A percentile compares a stretch with the other conserved stretches of the same genome.
phyloP scores from a whole-genome alignment of 2,797 vertebrate genomes.

The Australoheros facetus region DNA sequence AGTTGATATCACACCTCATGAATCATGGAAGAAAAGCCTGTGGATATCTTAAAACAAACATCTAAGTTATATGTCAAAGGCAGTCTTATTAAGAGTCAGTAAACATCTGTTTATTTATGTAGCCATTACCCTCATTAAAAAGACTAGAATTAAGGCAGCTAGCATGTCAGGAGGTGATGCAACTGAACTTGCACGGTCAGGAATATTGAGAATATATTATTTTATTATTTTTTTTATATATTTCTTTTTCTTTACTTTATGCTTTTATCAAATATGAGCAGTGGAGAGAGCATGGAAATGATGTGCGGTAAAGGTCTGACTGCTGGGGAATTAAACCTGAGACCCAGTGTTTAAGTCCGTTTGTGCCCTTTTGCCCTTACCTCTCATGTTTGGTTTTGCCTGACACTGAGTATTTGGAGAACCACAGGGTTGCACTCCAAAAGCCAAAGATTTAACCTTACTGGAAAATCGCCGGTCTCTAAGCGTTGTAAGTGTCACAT shows the following conservation, averaged over 20 bases:
- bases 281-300: background rate
- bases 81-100: background rate
- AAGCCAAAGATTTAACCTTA: background rate
- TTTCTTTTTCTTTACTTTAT: background rate
- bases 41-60: background rate
- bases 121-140: background rate
- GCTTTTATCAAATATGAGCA: background rate
- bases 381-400: background rate
- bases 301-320: background rate
- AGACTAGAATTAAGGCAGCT: background rate
- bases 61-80: background rate
- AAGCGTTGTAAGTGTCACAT: background rate
- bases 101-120: background rate
- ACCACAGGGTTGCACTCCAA: background rate
- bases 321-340: background rate
- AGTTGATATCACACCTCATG: background rate
- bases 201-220: background rate
- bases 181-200: background rate
- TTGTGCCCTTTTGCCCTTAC: background rate
- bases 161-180: background rate
- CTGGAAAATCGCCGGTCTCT: background rate
- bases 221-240: background rate
- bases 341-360: background rate
- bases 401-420: conserved; percentile 11
- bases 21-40: background rate